phyloP scores from a whole-genome alignment of 2,113 vertebrate genomes.

The Delphinapterus leucas region DNA sequence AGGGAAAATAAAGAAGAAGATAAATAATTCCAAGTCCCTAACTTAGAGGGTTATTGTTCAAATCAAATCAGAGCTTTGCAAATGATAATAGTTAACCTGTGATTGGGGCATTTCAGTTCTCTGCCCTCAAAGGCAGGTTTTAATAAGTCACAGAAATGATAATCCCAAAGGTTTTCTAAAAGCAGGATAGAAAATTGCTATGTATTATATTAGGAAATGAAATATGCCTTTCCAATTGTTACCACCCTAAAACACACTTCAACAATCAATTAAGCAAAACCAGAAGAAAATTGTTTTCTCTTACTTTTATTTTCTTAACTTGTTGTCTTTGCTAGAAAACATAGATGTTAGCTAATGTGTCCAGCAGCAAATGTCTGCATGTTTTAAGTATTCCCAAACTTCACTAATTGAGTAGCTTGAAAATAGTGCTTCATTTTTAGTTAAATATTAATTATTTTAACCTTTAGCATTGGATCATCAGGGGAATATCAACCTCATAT shows the following conservation, averaged over 20 bases:
- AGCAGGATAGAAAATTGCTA: slow-evolving; percentile 31
- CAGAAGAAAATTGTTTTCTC: slow-evolving; percentile 22
- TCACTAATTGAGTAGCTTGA: background rate
- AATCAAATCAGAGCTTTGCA: slow-evolving; percentile 39
- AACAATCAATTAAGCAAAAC: slow-evolving; percentile 35
- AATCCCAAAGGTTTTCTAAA: slow-evolving; percentile 27
- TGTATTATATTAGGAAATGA: slow-evolving; percentile 55
- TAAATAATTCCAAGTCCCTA: slow-evolving; percentile 26
- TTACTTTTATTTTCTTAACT: slow-evolving; percentile 5
- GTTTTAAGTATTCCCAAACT: background rate
- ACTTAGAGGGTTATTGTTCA: slow-evolving; percentile 39
- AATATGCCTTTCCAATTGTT: slow-evolving; percentile 38
- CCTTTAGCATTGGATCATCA: background rate
- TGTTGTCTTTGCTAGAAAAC: background rate
- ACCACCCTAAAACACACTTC: slow-evolving; percentile 24
- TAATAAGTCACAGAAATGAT: slow-evolving; percentile 48
- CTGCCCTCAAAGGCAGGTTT: slow-evolving; percentile 38
- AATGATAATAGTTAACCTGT: slow-evolving; percentile 44
- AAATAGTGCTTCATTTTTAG: background rate
- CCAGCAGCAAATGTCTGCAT: background rate
- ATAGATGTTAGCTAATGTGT: background rate
- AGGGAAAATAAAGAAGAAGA: slow-evolving; percentile 22
- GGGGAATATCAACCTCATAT: background rate
- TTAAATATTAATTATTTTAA: background rate
- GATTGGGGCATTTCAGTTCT: slow-evolving; percentile 31